Base-by-base conservation (phyloP, 1,140 invertebrate species). In the Aradophagus sp. region DNA sequence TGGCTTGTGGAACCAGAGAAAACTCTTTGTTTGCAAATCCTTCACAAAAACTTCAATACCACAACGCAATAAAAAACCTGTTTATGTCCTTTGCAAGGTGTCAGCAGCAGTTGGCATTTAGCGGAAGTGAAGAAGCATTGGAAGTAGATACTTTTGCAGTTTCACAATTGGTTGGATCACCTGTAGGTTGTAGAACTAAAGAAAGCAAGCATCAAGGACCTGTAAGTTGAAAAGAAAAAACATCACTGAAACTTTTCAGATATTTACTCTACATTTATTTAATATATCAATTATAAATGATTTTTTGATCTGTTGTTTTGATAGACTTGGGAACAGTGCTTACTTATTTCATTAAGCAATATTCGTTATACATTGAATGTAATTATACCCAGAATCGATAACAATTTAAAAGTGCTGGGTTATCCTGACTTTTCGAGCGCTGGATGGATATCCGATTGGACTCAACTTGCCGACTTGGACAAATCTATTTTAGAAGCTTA, bases 311-410 rank as follows among this genome's bases (percentile, higher is more conserved):
- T 31, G 5, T 31, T 6, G 3, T 47, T 53, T 36, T 23, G 5
- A 20, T 86, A 91, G 73, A 88, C 88, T 32, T 93, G 91, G 90
- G 93, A 95, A 78, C 90, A 92, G 73, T 89, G 93, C 19, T 86
- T 97, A 48, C 87, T 98, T 13, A 93, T 96, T 39, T 93, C 95
- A 31, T 87, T 96, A 38, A 95, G 95, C 75, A 97, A 98, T 84
- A 96, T 95, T 83, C 91, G 90, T 34, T 96, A 95, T 80, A 95
- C 93, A 4, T 85, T 91, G 23, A 89, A 91, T 39, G 87, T 89
- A 27, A 89, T 95, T 7, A 87, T 97, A 41, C 90, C 91, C 0
- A 86, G 90, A 70, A 87, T 97, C 5, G 87, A 87, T 20, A 90
- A 85, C 56, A 72, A 61, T 17, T 53, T 85, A 4, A 84, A 83